These are phyloP conservation scores for Philaenus spumarius DNA, from an alignment of 1,140 invertebrate genomes.

Conservation along the genomic window DNA sequence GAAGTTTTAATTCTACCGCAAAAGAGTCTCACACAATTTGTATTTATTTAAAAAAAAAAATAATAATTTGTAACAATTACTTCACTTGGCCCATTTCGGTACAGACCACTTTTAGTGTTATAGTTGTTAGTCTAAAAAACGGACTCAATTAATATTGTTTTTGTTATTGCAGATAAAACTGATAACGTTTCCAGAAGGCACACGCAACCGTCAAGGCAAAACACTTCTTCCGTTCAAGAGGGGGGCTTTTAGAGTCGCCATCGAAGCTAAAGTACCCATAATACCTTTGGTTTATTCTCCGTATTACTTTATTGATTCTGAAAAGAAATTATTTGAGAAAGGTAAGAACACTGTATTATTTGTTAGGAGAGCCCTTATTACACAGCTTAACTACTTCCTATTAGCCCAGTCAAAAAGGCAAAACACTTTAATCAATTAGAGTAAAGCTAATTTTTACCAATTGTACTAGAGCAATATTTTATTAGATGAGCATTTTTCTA, in stretches of 20 bases:
- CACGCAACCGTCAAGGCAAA: constrained; percentile 37
- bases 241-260: constrained; percentile 67
- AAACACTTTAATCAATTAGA: too few relatives aligned
- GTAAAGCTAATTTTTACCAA: neutral
- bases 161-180: too few relatives aligned
- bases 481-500: too few relatives aligned
- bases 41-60: too few relatives aligned
- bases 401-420: neutral
- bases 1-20: too few relatives aligned
- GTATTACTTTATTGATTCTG: constrained; percentile 52
- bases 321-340: constrained; percentile 43
- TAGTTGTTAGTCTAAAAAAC: too few relatives aligned
- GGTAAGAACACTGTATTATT: constrained; percentile 42
- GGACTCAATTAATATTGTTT: too few relatives aligned
- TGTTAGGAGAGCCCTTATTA: neutral
- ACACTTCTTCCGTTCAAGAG: constrained; percentile 52
- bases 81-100: too few relatives aligned
- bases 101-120: too few relatives aligned
- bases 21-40: too few relatives aligned
- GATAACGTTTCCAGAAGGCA: constrained; percentile 56
- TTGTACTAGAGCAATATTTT: too few relatives aligned
- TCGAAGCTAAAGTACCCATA: constrained; percentile 60
- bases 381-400: constrained; percentile 2
- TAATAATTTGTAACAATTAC: too few relatives aligned
- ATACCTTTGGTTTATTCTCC: constrained; percentile 62